Evolutionary conservation across 2,888 invertebrate species (phyloP).

Genomic region (Cataglyphis livida): DNA sequence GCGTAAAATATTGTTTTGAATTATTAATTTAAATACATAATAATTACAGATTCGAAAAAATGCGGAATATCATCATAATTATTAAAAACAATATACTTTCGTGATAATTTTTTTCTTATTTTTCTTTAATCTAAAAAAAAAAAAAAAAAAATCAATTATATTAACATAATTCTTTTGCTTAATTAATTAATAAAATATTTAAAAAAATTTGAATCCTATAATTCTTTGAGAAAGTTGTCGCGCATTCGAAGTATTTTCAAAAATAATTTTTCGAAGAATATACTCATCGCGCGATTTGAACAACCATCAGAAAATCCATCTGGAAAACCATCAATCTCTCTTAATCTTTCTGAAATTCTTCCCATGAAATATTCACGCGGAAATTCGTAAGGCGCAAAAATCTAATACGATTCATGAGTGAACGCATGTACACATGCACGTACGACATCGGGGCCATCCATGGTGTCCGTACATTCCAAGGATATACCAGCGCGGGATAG

Average conservation of each 20-base stretch:
- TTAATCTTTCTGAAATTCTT: neutral
- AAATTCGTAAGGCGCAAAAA: slow-evolving; percentile 14
- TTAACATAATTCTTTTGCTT: neutral
- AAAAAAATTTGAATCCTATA: neutral
- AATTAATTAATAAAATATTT: neutral
- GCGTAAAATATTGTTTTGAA: neutral
- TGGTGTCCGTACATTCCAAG: slow-evolving; percentile 36
- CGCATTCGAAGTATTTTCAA: neutral
- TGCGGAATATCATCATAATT: neutral
- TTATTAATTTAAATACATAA: neutral
- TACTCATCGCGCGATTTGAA: neutral
- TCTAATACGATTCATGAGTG: slow-evolving; percentile 12
- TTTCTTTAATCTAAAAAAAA: neutral
- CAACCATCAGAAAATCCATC: neutral
- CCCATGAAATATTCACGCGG: neutral
- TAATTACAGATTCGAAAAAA: neutral
- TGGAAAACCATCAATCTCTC: neutral
- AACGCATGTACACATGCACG: neutral
- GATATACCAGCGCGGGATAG: slow-evolving; percentile 8
- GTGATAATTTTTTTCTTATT: neutral
- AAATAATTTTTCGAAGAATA: neutral
- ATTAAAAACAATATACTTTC: neutral
- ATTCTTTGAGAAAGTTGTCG: neutral
- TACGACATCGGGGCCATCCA: neutral
- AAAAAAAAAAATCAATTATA: neutral